Percentiles rank a stretch among this genome's conserved stretches.
These are phyloP conservation scores for Sarcophaga bullata DNA, from an alignment of 1,140 invertebrate genomes.

Conservation along the genomic window DNA sequence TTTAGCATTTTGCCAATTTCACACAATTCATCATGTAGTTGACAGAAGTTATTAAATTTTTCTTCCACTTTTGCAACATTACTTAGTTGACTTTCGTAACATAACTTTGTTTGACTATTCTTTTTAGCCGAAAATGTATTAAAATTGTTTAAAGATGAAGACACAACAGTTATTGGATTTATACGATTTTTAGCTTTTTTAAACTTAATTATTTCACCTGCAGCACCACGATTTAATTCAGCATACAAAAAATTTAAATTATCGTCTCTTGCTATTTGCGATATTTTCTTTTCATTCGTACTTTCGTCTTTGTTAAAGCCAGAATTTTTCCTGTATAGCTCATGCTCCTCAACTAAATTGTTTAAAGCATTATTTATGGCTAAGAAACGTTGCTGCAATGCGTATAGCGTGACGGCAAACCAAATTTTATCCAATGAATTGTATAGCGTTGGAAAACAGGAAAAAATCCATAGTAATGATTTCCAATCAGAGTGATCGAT, in stretches of 20 bases:
- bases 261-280: not conserved
- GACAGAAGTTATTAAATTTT: slow-evolving; percentile 64
- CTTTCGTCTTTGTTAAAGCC: too few relatives aligned
- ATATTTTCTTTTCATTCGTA: too few relatives aligned
- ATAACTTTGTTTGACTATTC: slow-evolving; percentile 45
- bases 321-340: slow-evolving; percentile 50
- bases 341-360: slow-evolving; percentile 53
- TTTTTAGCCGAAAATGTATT: slow-evolving; percentile 45
- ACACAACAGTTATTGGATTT: not conserved
- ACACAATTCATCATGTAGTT: slow-evolving; percentile 64
- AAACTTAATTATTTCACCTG: not conserved
- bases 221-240: not conserved
- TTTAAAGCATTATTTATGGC: slow-evolving; percentile 59
- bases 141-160: slow-evolving; percentile 52
- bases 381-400: slow-evolving; percentile 58
- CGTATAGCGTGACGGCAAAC: slow-evolving; percentile 59
- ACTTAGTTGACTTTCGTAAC: slow-evolving; percentile 56
- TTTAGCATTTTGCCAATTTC: slow-evolving; percentile 64
- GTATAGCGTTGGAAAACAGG: slow-evolving; percentile 58
- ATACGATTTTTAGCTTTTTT: slow-evolving; percentile 25
- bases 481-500: slow-evolving; percentile 57
- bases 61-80: slow-evolving; percentile 60
- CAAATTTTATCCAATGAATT: slow-evolving; percentile 64
- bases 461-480: slow-evolving; percentile 56
- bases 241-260: slow-evolving; percentile 4